Conservation (phyloP, 2,113 vertebrate genomes). For the Eubucco bourcierii region DNA sequence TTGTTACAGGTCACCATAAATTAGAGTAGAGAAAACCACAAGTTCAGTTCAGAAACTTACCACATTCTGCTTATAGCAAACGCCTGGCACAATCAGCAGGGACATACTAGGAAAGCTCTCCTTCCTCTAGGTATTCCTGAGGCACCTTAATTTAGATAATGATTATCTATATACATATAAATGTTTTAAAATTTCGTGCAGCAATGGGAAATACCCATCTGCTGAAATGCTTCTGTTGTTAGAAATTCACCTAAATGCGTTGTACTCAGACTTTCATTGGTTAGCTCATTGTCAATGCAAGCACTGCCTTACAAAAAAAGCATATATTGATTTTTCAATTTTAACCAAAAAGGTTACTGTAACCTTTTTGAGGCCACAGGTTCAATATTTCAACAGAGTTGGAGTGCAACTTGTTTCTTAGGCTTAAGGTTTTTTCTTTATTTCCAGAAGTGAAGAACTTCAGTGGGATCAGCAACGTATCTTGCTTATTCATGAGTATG, state of each 20-base stretch:
- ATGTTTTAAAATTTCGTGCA: neutral
- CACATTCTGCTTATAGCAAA: neutral
- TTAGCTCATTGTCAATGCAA: neutral
- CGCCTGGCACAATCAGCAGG: neutral
- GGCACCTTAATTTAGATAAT: neutral
- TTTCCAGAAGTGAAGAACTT: neutral
- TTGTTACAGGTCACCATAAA: neutral
- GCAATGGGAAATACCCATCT: neutral
- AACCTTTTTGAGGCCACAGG: neutral
- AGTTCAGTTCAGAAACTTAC: neutral
- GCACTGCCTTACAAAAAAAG: neutral
- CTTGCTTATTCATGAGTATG: neutral
- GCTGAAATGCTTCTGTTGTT: neutral
- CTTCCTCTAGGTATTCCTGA: neutral
- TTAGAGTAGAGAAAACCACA: neutral
- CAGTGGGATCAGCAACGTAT: neutral
- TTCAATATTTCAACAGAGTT: neutral
- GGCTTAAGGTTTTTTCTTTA: neutral
- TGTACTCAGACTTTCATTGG: neutral
- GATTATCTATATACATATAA: neutral
- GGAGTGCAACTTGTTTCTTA: neutral
- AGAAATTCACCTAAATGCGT: fast-evolving
- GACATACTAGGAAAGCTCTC: neutral
- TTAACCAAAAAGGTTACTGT: neutral
- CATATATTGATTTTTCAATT: neutral